Base-by-base conservation (phyloP, 1,140 invertebrate species). In the Mercenaria mercenaria region DNA sequence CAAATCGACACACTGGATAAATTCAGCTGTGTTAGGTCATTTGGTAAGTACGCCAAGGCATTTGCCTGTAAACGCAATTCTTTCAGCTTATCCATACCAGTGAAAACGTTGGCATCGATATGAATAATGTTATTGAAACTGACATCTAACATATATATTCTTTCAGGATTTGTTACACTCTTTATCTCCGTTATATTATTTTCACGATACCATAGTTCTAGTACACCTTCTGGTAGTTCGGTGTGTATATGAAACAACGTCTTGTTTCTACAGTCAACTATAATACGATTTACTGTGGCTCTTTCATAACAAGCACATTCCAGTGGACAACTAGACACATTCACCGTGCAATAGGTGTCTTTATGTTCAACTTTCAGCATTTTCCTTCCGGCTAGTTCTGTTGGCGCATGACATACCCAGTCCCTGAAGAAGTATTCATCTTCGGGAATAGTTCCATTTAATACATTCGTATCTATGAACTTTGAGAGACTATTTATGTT, bases 121-220 rank as follows among this genome's bases (percentile, higher is more conserved):
- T 69, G 29, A 34, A 82, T 76, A 52, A 93, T 32, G 15, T 52
- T 61, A 39, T 94, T 94, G 32, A 84, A 39, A 69, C 69, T 91
- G 0, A 93, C 47, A 26, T 90, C 56, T 6, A 94, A 59, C 15
- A 47, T 43, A 13, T 69, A 32, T 29, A 91, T 29, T 4, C 86
- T 37, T 20, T 69, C n/a, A 0, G 82, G 41, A 15, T 92, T 87
- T 8, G 59, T 15, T 34, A 32, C 79, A 0, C 29, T n/a, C n/a
- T 74, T 18, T 39, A 94, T 15, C 18, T 50, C 41, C 15, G 90
- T 87, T 2, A 94, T 92, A 59, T 90, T 92, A 72, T 94, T 94
- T n/a, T 90, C 61, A 20, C 92, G 81, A 32, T 93, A 92, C 93
- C 92, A 93, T 11, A 94, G 77, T 64, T 94, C 93, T 15, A 91